phyloP scores from a whole-genome alignment of 37 sponge, comb jelly and placozoan species.

The Ephydatia muelleri region DNA sequence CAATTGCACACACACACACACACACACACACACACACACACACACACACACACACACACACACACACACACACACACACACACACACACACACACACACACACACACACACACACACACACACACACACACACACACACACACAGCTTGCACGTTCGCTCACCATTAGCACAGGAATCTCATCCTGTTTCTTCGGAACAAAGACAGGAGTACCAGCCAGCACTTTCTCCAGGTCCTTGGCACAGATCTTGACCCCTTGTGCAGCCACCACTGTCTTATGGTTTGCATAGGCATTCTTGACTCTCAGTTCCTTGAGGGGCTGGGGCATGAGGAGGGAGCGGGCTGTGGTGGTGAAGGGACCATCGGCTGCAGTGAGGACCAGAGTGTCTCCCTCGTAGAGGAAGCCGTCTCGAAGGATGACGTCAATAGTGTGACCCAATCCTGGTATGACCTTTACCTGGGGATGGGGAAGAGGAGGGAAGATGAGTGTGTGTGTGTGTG shows the following conservation, averaged over 20 bases:
- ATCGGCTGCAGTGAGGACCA: constrained; percentile 87
- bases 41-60: not conserved
- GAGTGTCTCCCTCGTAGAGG: constrained; percentile 92
- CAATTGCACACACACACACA: not conserved
- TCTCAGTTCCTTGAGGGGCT: constrained; percentile 93
- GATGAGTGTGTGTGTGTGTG: not conserved
- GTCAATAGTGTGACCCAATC: constrained; percentile 95
- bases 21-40: not conserved
- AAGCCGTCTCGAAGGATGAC: constrained; percentile 92
- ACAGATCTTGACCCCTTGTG: constrained; percentile 84
- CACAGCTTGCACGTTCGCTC: not conserved
- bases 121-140: not conserved
- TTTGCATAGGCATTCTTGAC: constrained; percentile 92
- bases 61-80: not conserved
- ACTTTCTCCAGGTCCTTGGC: constrained; percentile 92
- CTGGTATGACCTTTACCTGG: constrained; percentile 95
- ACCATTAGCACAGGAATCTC: constrained; percentile 90
- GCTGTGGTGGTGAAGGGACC: constrained; percentile 86
- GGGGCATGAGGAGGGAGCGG: constrained; percentile 85
- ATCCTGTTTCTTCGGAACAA: constrained; percentile 89
- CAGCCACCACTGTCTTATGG: constrained; percentile 74
- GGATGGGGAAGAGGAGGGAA: not conserved
- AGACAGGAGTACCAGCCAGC: constrained; percentile 87
- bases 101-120: constrained; percentile 4
- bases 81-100: not conserved